Evolutionary conservation across 2,888 invertebrate genomes (phyloP).

Genomic region (Melinaea marsaeus): DNA sequence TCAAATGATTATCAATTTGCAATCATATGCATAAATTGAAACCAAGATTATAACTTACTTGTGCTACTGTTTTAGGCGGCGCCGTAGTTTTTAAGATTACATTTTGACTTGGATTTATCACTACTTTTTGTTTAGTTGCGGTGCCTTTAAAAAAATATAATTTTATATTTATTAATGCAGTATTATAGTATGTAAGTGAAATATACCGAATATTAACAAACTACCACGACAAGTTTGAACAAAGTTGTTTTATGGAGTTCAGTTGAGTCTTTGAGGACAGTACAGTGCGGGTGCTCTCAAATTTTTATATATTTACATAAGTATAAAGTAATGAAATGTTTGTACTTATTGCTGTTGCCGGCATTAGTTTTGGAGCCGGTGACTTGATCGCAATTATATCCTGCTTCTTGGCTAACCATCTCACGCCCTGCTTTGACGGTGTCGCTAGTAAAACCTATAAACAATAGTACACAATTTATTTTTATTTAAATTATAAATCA

Average conservation of each 20-base stretch:
- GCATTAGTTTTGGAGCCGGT: conserved; percentile 83
- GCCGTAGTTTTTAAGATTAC: conserved; percentile 54
- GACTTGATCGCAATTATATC: conserved; percentile 77
- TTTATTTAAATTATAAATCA: background rate
- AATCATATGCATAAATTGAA: background rate
- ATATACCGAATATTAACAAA: too few species aligned
- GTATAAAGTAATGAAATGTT: background rate
- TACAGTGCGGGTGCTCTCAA: too few species aligned
- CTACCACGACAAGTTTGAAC: too few species aligned
- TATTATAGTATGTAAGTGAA: too few species aligned
- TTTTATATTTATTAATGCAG: background rate
- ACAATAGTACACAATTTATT: background rate
- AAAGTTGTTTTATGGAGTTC: too few species aligned
- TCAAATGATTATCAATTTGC: conserved; percentile 7
- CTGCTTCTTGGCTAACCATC: conserved; percentile 51
- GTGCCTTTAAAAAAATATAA: conserved; percentile 29
- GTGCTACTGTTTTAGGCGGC: conserved; percentile 45
- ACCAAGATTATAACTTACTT: conserved; percentile 39
- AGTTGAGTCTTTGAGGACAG: too few species aligned
- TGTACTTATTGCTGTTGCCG: conserved; percentile 57
- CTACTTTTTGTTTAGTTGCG: conserved; percentile 49
- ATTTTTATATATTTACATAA: too few species aligned
- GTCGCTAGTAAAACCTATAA: conserved; percentile 65
- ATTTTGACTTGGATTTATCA: conserved; percentile 55
- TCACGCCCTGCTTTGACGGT: conserved; percentile 63